These are phyloP conservation scores for Basileuterus tristriatus DNA, from an alignment of 2,797 vertebrate genomes.

Conservation along the genomic window DNA sequence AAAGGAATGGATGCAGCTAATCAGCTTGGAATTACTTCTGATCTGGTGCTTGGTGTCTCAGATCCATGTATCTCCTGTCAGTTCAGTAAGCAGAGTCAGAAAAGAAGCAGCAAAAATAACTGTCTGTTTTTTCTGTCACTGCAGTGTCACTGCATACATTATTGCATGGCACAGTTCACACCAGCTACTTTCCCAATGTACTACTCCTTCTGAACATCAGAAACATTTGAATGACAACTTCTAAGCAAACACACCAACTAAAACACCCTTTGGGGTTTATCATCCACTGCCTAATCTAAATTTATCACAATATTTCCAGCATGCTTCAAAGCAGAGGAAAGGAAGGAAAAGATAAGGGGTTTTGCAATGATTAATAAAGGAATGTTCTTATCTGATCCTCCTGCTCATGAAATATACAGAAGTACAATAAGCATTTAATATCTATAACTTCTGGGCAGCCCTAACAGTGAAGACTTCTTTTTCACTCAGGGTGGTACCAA, in stretches of 20 bases:
- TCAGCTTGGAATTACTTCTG: not conserved
- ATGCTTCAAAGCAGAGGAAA: conserved; percentile 22
- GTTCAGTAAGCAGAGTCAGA: not conserved
- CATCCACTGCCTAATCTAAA: not conserved
- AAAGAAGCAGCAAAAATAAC: not conserved
- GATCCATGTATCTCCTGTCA: not conserved
- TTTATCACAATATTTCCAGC: not conserved
- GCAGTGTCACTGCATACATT: not conserved
- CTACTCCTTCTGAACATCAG: not conserved
- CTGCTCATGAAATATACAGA: not conserved
- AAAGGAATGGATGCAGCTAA: not conserved
- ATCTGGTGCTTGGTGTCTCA: not conserved
- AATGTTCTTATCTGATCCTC: not conserved
- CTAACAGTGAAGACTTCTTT: not conserved
- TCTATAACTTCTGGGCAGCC: not conserved
- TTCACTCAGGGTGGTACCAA: not conserved
- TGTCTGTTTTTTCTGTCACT: not conserved
- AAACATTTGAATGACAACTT: conserved; percentile 11
- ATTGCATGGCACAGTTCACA: not conserved
- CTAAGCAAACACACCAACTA: not conserved
- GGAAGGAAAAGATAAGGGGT: not conserved
- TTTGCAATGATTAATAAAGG: not conserved
- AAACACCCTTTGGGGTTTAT: not conserved
- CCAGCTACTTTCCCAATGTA: not conserved
- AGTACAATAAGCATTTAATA: not conserved